These are phyloP conservation scores for Neoitamus cyanurus DNA, from an alignment of 2,888 invertebrate species.

Conservation along the genomic window DNA sequence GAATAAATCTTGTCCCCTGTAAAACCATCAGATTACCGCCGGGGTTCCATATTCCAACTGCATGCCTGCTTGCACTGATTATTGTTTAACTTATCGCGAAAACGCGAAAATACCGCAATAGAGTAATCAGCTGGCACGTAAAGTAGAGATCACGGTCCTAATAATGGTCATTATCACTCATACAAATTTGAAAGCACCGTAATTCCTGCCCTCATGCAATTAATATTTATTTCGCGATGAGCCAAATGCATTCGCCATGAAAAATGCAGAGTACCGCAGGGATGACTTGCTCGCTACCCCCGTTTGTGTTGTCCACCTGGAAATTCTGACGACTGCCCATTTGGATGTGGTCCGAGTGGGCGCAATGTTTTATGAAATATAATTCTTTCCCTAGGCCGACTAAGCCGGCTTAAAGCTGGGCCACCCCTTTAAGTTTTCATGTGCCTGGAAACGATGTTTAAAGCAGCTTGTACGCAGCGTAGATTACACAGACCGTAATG, in stretches of 20 bases:
- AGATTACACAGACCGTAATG: neutral
- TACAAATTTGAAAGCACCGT: neutral
- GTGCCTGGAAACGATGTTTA: neutral
- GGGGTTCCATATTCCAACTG: neutral
- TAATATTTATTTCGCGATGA: slow-evolving; percentile 1
- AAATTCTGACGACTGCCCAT: neutral
- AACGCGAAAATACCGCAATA: neutral
- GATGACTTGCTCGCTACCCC: neutral
- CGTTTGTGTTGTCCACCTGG: neutral
- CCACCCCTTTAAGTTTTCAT: neutral
- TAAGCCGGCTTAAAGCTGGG: neutral
- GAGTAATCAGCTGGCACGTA: neutral
- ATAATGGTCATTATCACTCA: neutral
- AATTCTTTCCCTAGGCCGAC: neutral
- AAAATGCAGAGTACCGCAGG: neutral
- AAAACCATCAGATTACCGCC: neutral
- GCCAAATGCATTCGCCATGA: neutral
- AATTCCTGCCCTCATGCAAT: neutral
- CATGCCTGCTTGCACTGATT: neutral
- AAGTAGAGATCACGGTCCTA: neutral
- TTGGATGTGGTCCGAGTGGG: neutral
- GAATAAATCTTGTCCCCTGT: neutral
- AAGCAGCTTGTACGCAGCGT: neutral
- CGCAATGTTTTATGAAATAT: neutral
- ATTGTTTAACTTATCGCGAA: neutral